These are phyloP conservation scores for Crossocerus cetratus DNA, from an alignment of 2,888 invertebrate genomes.

Conservation along the genomic window DNA sequence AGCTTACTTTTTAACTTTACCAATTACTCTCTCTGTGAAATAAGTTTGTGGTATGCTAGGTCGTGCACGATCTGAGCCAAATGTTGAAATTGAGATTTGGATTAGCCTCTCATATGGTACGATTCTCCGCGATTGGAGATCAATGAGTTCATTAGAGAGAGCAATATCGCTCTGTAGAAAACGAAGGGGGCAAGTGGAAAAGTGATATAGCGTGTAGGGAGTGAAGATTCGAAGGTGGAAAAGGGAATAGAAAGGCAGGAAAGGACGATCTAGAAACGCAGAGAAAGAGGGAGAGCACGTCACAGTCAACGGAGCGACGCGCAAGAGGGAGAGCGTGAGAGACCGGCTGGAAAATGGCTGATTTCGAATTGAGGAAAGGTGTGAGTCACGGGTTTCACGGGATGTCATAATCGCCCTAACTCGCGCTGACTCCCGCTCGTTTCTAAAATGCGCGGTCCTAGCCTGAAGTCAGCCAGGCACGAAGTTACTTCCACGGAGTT, in stretches of 20 bases:
- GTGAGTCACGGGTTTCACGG: constrained; percentile 61
- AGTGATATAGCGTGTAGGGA: background rate
- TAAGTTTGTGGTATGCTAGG: too few species aligned
- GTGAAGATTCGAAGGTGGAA: constrained; percentile 8
- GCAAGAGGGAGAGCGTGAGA: constrained; percentile 62
- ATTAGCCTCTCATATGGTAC: too few species aligned
- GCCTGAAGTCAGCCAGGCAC: constrained; percentile 44
- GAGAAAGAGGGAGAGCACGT: constrained; percentile 56
- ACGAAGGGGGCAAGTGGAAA: background rate
- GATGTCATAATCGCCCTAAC: constrained; percentile 59
- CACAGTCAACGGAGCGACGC: constrained; percentile 63
- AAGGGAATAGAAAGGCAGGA: constrained; percentile 12
- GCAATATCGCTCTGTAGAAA: too few species aligned
- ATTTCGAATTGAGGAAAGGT: constrained; percentile 65
- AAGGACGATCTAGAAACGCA: constrained; percentile 15
- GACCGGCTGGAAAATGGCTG: constrained; percentile 60
- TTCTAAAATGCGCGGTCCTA: constrained; percentile 30
- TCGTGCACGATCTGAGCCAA: too few species aligned
- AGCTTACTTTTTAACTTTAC: too few species aligned
- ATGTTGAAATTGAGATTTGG: too few species aligned
- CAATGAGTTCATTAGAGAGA: too few species aligned
- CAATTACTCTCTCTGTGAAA: too few species aligned
- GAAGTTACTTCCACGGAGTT: constrained; percentile 32
- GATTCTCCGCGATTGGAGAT: too few species aligned
- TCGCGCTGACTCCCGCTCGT: constrained; percentile 18